A percentile compares a stretch with the other conserved stretches of the same genome.
Evolutionary conservation across 2,888 invertebrate genomes (phyloP).

Genomic region (Parelbella ahira): DNA sequence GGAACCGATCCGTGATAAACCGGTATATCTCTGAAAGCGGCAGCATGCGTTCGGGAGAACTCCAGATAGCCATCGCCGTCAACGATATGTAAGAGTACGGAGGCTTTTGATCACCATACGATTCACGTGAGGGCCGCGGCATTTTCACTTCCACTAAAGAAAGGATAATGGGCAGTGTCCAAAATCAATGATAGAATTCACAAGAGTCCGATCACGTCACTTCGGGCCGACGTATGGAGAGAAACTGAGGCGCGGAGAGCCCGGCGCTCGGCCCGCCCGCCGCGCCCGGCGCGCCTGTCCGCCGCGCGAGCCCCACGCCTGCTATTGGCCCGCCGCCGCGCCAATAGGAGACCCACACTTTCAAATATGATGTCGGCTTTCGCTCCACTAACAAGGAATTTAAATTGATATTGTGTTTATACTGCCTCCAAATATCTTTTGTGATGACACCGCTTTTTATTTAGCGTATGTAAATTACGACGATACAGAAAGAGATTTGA

Average conservation of each 20-base stretch:
- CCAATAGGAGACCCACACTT: slow-evolving; percentile 54
- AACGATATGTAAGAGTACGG: slow-evolving; percentile 98
- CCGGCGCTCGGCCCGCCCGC: slow-evolving; percentile 41
- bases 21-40: slow-evolving; percentile 88
- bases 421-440: slow-evolving; percentile 81
- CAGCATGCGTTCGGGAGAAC: slow-evolving; percentile 96
- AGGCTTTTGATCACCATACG: slow-evolving; percentile 97
- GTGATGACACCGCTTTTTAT: slow-evolving; percentile 81
- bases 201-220: slow-evolving; percentile 59
- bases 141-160: slow-evolving; percentile 73
- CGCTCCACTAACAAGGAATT: slow-evolving; percentile 80
- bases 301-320: slow-evolving; percentile 28
- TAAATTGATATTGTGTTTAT: slow-evolving; percentile 81
- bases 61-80: slow-evolving; percentile 98
- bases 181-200: slow-evolving; percentile 41
- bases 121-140: slow-evolving; percentile 96
- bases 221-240: slow-evolving; percentile 63
- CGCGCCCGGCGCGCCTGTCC: slow-evolving; percentile 24
- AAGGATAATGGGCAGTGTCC: slow-evolving; percentile 33
- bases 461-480: slow-evolving; percentile 79
- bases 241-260: slow-evolving; percentile 70
- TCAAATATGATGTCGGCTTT: slow-evolving; percentile 80
- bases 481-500: slow-evolving; percentile 76
- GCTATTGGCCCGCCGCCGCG: slow-evolving; percentile 48
- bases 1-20: too few species aligned